These are phyloP conservation scores for Pyralis farinalis DNA, from an alignment of 2,888 invertebrate genomes.

Conservation along the genomic window DNA sequence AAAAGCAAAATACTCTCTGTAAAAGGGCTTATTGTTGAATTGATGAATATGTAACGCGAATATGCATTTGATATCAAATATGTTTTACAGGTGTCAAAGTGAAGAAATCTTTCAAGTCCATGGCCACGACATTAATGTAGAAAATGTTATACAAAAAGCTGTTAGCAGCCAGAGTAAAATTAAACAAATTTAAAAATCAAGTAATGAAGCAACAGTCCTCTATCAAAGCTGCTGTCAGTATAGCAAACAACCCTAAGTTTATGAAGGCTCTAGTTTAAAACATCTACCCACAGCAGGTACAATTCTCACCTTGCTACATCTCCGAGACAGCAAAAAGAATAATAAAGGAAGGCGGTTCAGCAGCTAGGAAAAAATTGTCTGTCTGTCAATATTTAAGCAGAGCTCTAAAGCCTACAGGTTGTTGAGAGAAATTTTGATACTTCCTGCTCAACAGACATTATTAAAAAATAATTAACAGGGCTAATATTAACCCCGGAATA, in stretches of 20 bases:
- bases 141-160: neutral
- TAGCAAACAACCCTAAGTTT: constrained; percentile 1
- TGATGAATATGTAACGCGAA: too few species aligned
- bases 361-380: constrained; percentile 3
- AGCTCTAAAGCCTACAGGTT: too few species aligned
- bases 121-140: too few species aligned
- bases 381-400: constrained; percentile 10
- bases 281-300: constrained; percentile 1
- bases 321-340: constrained; percentile 6
- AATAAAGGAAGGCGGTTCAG: constrained; percentile 7
- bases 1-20: too few species aligned
- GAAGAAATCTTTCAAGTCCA: too few species aligned
- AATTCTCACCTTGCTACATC: constrained; percentile 8
- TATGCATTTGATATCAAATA: too few species aligned
- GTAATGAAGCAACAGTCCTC: neutral
- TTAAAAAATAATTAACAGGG: too few species aligned
- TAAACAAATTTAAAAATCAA: constrained; percentile 1
- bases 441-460: too few species aligned
- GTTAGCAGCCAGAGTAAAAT: neutral
- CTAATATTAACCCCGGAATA: too few species aligned
- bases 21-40: too few species aligned
- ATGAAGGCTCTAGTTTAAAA: neutral
- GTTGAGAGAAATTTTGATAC: too few species aligned
- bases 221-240: neutral
- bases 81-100: too few species aligned